Evolutionary conservation across 1,140 invertebrate species (phyloP).

Genomic region (Leptestheria dahalacensis): DNA sequence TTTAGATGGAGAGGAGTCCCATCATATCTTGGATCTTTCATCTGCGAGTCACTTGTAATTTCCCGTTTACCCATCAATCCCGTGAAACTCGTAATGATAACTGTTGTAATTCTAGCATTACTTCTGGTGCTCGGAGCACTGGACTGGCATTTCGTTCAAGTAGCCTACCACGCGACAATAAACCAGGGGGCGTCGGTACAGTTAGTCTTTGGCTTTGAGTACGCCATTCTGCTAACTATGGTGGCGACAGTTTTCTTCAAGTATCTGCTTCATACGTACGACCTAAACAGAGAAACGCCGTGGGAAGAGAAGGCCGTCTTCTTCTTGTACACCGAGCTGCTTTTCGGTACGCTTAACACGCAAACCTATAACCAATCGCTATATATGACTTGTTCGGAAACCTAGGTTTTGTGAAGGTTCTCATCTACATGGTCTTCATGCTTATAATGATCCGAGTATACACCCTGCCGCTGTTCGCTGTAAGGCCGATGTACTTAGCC

Average conservation of each 20-base stretch:
- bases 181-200: slow-evolving; percentile 92
- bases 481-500: slow-evolving; percentile 97
- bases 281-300: slow-evolving; percentile 85
- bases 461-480: slow-evolving; percentile 93
- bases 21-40: slow-evolving; percentile 93
- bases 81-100: too few relatives aligned
- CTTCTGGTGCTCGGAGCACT: slow-evolving; percentile 60
- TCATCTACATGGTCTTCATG: slow-evolving; percentile 87
- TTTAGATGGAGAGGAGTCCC: slow-evolving; percentile 94
- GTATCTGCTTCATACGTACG: slow-evolving; percentile 85
- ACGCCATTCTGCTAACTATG: slow-evolving; percentile 89
- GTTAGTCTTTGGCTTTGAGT: slow-evolving; percentile 98
- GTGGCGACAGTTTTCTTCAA: slow-evolving; percentile 89
- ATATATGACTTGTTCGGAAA: too few relatives aligned
- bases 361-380: neutral
- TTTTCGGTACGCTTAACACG: slow-evolving; percentile 61
- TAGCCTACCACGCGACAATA: slow-evolving; percentile 89
- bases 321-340: slow-evolving; percentile 86
- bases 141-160: slow-evolving; percentile 79
- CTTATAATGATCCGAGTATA: slow-evolving; percentile 94
- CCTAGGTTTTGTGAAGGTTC: slow-evolving; percentile 56
- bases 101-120: slow-evolving; percentile 38
- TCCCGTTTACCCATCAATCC: slow-evolving; percentile 4
- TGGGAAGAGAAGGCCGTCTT: slow-evolving; percentile 99
- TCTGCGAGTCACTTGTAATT: slow-evolving; percentile 67